Evolutionary conservation across 2,797 vertebrate genomes (phyloP).

Genomic region (Dendrocincla tyrannina): DNA sequence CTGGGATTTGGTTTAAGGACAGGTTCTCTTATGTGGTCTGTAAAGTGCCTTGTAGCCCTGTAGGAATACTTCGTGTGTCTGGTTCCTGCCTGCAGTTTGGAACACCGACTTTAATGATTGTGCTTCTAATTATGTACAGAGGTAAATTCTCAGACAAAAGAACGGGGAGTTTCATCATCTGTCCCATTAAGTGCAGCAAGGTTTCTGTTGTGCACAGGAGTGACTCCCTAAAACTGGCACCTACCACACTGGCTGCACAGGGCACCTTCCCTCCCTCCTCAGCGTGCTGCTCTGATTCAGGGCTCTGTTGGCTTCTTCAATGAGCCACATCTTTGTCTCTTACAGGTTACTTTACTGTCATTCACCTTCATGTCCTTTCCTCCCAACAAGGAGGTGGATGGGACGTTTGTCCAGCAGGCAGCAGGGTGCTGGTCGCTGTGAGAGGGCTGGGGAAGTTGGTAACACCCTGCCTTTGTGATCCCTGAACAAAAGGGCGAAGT

Average conservation of each 20-base stretch:
- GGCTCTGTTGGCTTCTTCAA: neutral
- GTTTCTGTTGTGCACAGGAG: neutral
- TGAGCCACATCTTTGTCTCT: neutral
- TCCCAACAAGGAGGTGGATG: neutral
- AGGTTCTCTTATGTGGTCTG: neutral
- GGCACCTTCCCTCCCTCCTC: neutral
- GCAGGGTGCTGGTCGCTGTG: neutral
- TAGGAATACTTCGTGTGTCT: conserved; percentile 17
- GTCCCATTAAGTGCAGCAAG: neutral
- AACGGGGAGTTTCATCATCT: neutral
- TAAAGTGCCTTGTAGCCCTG: neutral
- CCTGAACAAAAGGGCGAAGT: neutral
- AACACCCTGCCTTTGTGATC: neutral
- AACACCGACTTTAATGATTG: neutral
- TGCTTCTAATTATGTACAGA: conserved; percentile 8
- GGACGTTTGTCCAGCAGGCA: neutral
- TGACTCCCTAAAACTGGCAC: neutral
- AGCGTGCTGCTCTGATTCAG: neutral
- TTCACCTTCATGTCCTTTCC: neutral
- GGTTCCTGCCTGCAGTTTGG: conserved; percentile 13
- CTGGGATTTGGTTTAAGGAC: conserved; percentile 14
- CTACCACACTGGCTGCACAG: neutral
- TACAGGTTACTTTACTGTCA: neutral
- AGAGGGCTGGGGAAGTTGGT: neutral
- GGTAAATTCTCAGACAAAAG: neutral